Base-by-base conservation (phyloP, 1,140 invertebrate genomes). In the Papilio dardanus region DNA sequence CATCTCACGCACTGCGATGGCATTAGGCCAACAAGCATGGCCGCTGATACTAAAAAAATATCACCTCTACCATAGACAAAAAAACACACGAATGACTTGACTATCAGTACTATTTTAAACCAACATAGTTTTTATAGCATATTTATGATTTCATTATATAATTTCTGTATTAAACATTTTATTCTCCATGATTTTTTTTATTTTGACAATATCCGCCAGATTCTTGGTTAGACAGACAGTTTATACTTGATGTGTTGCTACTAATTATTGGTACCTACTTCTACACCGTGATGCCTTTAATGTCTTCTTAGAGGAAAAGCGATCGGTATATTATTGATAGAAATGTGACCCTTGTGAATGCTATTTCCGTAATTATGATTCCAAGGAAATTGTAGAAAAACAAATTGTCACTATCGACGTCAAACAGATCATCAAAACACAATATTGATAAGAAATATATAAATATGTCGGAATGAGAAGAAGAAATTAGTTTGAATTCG, bases 1-100 rank as follows among this genome's bases (percentile, higher is more conserved):
- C 89, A 87, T 84, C 88, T 90, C 88, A 92, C 89, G 90, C 90
- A 92, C 79, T 77, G 77, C 83, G 85, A 92, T 91, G 91, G 91
- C 91, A 88, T 80, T 82, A 85, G 81, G 90, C 89, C 90, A 92
- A 73, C 42, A 71, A 71, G 69, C 28, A 73, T 73, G 76, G 69
- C 42, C 40, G 73, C 74, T 65, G 74, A 74, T 71, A 78, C 77
- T 76, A 79, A 80, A 81, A 85, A 83, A 80, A 78, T 74, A 77
- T 76, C 21, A 31, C 14, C 40, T 33, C 31, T n/a, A n/a, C n/a
- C 28, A n/a, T 30, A 33, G 31, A 66, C 62, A 46, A 66, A 66
- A 62, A 33, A 66, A 14, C 62, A 33, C 14, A 66, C 16, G 16
- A 65, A 31, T 21, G 54, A 12, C 50, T 10, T 3, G 7, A 12